phyloP scores from a whole-genome alignment of 2,113 vertebrate species.

The Spea bombifrons region DNA sequence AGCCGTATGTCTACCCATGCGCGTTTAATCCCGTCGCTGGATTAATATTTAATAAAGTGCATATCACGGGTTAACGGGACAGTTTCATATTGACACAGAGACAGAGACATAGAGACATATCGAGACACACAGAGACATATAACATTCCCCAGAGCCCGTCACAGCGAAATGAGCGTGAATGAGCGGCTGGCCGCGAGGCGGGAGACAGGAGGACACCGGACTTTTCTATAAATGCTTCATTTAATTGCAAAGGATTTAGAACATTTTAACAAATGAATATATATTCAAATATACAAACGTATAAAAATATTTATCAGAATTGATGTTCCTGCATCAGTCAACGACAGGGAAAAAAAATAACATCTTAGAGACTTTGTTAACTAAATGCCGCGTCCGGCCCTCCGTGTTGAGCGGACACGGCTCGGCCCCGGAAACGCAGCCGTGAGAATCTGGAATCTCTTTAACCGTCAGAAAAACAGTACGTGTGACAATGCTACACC shows the following conservation, averaged over 20 bases:
- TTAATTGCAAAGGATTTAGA: conserved; percentile 30
- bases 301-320: conserved; percentile 41
- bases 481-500: conserved; percentile 42
- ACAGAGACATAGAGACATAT: too few relatives aligned
- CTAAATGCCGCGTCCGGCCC: neutral
- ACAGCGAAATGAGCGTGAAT: too few relatives aligned
- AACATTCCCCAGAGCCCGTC: too few relatives aligned
- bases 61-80: too few relatives aligned
- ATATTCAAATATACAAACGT: conserved; percentile 39
- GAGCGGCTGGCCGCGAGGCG: too few relatives aligned
- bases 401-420: neutral
- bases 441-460: neutral
- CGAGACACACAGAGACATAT: too few relatives aligned
- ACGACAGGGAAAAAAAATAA: conserved; percentile 40
- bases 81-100: too few relatives aligned
- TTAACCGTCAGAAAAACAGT: conserved; percentile 17
- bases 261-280: conserved; percentile 32
- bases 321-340: conserved; percentile 47
- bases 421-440: neutral
- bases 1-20: too few relatives aligned
- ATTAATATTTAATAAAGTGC: too few relatives aligned
- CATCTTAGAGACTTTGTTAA: neutral
- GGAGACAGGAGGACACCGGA: neutral
- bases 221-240: conserved; percentile 45
- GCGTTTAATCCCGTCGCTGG: too few relatives aligned